These are phyloP conservation scores for Zaprionus nigranus DNA, from an alignment of 1,140 invertebrate species.

Conservation along the genomic window DNA sequence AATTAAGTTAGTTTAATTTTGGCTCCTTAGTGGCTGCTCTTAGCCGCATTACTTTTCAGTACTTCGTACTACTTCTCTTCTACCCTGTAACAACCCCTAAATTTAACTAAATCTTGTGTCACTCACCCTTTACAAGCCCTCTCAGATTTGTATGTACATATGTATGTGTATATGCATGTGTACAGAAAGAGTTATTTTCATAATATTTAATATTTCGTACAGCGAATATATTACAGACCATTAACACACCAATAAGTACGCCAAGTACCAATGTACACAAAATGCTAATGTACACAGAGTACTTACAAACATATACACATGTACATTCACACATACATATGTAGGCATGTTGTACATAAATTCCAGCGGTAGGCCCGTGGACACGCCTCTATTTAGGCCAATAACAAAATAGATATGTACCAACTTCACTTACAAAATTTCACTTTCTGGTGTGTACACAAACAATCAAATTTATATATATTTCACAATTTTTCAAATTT, in stretches of 20 bases:
- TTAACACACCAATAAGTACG: background rate
- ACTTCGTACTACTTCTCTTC: constrained; percentile 21
- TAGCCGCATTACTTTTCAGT: constrained; percentile 23
- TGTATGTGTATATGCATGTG: constrained; percentile 1
- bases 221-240: background rate
- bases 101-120: constrained; percentile 47
- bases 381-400: background rate
- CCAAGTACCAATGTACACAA: background rate
- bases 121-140: constrained; percentile 60
- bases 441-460: background rate
- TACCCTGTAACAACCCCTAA: constrained; percentile 60
- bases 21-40: background rate
- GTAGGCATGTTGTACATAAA: background rate
- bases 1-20: background rate
- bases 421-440: background rate
- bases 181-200: background rate
- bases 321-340: background rate
- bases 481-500: background rate
- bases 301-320: background rate
- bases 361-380: background rate
- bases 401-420: background rate
- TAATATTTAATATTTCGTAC: background rate
- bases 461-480: background rate
- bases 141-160: constrained; percentile 13
- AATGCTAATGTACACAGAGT: background rate